Evolutionary conservation across 2,797 vertebrate species (phyloP).

Genomic region (Platyrinchus mystaceus): DNA sequence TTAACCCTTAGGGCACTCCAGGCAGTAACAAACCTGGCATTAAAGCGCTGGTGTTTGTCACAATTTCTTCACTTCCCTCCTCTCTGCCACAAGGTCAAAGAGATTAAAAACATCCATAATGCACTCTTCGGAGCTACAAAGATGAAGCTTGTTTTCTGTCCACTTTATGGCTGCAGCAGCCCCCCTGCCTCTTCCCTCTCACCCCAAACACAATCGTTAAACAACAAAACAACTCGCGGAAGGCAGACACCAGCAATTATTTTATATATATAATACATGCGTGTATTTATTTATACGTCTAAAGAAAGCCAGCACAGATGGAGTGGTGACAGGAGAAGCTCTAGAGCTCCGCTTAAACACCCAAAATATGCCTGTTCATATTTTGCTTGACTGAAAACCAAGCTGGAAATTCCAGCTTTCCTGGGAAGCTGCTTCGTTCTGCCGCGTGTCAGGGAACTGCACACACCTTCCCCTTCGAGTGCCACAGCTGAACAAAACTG

Average conservation of each 20-base stretch:
- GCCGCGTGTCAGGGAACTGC: neutral
- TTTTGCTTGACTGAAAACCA: neutral
- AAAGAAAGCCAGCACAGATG: neutral
- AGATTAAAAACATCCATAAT: conserved; percentile 49
- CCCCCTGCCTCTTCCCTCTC: neutral
- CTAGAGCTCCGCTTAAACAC: neutral
- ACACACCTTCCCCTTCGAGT: neutral
- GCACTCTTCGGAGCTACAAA: neutral
- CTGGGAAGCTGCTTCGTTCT: neutral
- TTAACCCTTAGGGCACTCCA: conserved; percentile 21
- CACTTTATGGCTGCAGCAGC: neutral
- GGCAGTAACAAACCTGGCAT: conserved; percentile 46
- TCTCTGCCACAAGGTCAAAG: conserved; percentile 19
- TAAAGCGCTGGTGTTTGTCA: conserved; percentile 46
- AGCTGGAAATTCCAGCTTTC: neutral
- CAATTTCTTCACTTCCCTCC: neutral
- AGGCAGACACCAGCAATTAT: neutral
- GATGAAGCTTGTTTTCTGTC: neutral
- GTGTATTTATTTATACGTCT: neutral
- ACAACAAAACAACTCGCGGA: neutral
- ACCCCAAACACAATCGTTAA: neutral
- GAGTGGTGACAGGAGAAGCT: neutral
- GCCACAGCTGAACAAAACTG: neutral
- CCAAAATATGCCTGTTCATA: neutral
- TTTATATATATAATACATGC: neutral